These are phyloP conservation scores for Barnardius zonarius DNA, from an alignment of 2,113 vertebrate species.

Conservation along the genomic window DNA sequence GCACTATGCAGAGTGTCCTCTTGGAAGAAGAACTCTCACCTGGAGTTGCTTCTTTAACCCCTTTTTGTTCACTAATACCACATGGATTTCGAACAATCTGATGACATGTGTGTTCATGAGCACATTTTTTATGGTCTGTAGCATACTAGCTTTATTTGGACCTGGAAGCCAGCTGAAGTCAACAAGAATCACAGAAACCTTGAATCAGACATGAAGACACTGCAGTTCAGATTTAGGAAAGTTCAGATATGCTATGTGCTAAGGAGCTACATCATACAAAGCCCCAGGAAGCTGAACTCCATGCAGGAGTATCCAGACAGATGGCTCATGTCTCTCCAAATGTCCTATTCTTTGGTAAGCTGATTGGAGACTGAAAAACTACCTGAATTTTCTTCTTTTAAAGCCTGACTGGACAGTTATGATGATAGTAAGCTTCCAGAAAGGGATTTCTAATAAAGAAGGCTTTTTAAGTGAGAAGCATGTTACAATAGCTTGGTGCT, in stretches of 20 bases:
- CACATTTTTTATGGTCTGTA: background rate
- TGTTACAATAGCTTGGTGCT: background rate
- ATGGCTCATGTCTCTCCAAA: background rate
- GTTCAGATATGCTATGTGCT: background rate
- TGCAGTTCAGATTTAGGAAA: background rate
- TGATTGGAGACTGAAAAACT: background rate
- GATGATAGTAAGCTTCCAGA: background rate
- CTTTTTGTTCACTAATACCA: background rate
- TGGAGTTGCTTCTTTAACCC: background rate
- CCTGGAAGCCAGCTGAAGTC: background rate
- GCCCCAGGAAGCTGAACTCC: background rate
- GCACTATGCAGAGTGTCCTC: fast-evolving
- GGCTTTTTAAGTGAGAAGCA: background rate
- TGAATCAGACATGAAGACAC: background rate
- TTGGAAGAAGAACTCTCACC: background rate
- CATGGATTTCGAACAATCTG: background rate
- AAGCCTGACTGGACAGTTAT: background rate
- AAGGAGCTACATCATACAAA: background rate
- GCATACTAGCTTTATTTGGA: background rate
- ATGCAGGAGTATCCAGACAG: background rate
- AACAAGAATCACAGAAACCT: background rate
- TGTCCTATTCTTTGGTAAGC: background rate
- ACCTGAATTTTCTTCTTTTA: background rate
- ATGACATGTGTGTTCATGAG: background rate
- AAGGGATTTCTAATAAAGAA: background rate